Base-by-base conservation (phyloP, 2,888 invertebrate genomes). In the Amblyjoppa fuscipennis region DNA sequence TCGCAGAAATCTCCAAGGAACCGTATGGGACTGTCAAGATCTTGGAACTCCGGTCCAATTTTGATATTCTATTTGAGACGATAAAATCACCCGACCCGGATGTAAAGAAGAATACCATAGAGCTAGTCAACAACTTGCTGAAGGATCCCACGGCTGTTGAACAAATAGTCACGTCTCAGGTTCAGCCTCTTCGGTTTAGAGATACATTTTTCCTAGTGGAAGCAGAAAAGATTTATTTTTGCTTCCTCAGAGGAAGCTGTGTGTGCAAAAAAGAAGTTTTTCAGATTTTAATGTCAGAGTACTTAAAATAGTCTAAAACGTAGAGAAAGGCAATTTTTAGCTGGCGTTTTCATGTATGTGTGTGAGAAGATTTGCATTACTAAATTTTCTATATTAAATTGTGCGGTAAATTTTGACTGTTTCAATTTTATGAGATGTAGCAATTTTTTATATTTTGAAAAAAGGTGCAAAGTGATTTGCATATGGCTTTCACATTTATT, bases 31-130 rank as follows among this genome's bases (percentile, higher is more conserved):
- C 95, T 53, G 95, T 94, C 20, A 95, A 95, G 84, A 76, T 93
- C 2, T 92, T 95, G 38, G 83, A 91, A 0, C 93, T 94, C 0
- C 95, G 94, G n/a, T 93, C 94, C 56, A 94, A 95, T 66, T 90
- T 95, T 16, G 93, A 94, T 86, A 95, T 94, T 59, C 90, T 96
- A 2, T 95, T 95, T 86, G 92, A 93, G 0, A 94, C 95, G 61
- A 94, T 96, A 93, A 94, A 94, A 87, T 95, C 95, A 56, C 90
- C 93, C 0, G 96, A 96, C 90, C 95, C 96, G 20, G 96, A 96
- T 86, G 95, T 96, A 0, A 95, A 95, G 90, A 95, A 95, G 87
- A 96, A 96, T 90, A 95, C 95, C 79, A 91, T 95, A 13, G 95
- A 95, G 94, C 95, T 96, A 79, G 84, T 95, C 5, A 94, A 94